phyloP scores from a whole-genome alignment of 2,113 vertebrate genomes.

The Phyllopteryx taeniolatus region DNA sequence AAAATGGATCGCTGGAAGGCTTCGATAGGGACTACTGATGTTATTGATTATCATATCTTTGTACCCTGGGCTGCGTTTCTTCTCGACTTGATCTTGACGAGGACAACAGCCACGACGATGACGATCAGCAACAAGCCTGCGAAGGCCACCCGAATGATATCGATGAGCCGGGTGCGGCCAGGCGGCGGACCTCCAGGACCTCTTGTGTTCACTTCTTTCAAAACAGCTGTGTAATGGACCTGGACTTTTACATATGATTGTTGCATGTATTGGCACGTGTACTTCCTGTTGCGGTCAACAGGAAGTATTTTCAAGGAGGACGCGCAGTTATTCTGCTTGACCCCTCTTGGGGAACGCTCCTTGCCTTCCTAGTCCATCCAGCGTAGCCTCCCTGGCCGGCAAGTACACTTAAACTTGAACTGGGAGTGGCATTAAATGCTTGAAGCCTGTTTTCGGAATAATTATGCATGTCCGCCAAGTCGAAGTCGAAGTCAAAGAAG shows the following conservation, averaged over 20 bases:
- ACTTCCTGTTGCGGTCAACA: background rate
- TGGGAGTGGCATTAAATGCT: too few species aligned
- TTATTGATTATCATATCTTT: too few species aligned
- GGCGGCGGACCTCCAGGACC: background rate
- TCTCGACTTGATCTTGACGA: slow-evolving; percentile 19
- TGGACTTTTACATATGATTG: background rate
- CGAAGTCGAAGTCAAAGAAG: too few species aligned
- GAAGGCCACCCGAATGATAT: slow-evolving; percentile 1
- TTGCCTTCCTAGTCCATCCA: slow-evolving; percentile 30
- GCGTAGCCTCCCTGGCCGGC: fast-evolving
- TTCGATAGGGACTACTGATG: too few species aligned
- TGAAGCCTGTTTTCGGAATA: too few species aligned
- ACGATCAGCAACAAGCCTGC: background rate
- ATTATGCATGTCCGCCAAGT: too few species aligned
- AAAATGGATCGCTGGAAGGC: too few species aligned
- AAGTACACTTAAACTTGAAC: background rate
- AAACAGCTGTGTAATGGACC: slow-evolving; percentile 6
- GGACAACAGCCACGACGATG: background rate
- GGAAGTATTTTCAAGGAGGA: slow-evolving; percentile 16
- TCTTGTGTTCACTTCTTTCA: background rate
- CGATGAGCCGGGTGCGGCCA: background rate
- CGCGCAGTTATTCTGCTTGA: background rate
- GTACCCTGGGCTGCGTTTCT: background rate
- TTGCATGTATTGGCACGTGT: slow-evolving; percentile 29
- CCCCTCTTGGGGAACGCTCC: background rate